Evolutionary conservation across 1,140 invertebrate species (phyloP).

Genomic region (Drosophila nannoptera): DNA sequence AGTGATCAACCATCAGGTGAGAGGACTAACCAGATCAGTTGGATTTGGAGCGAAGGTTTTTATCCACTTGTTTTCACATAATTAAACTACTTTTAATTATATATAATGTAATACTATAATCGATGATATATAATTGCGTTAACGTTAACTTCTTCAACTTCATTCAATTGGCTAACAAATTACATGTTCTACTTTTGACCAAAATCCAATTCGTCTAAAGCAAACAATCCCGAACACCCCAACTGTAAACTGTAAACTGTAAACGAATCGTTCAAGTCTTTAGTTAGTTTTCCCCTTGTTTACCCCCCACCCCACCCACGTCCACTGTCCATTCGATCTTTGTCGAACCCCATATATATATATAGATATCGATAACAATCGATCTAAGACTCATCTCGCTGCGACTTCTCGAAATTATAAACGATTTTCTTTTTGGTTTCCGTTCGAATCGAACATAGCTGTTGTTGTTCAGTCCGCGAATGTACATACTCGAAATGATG

Average conservation of each 20-base stretch:
- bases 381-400: slow-evolving; percentile 18
- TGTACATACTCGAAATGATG: slow-evolving; percentile 19
- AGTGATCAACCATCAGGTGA: slow-evolving; percentile 96
- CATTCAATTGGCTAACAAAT: slow-evolving; percentile 58
- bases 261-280: slow-evolving; percentile 48
- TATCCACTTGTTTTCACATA: slow-evolving; percentile 82
- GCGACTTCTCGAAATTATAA: slow-evolving; percentile 19
- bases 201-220: slow-evolving; percentile 48
- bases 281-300: slow-evolving; percentile 60
- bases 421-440: slow-evolving; percentile 40
- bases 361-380: slow-evolving; percentile 1
- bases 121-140: slow-evolving; percentile 61
- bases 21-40: slow-evolving; percentile 84
- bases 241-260: background rate
- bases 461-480: slow-evolving; percentile 62
- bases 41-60: slow-evolving; percentile 92
- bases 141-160: slow-evolving; percentile 68
- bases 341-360: too few species aligned
- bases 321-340: background rate
- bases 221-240: slow-evolving; percentile 4
- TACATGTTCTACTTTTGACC: slow-evolving; percentile 36
- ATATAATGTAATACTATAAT: slow-evolving; percentile 52
- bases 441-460: slow-evolving; percentile 69
- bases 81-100: slow-evolving; percentile 75
- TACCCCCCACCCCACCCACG: slow-evolving; percentile 10